Evolutionary conservation across 2,113 vertebrate genomes (phyloP).

Genomic region (Puffinus mauretanicus): DNA sequence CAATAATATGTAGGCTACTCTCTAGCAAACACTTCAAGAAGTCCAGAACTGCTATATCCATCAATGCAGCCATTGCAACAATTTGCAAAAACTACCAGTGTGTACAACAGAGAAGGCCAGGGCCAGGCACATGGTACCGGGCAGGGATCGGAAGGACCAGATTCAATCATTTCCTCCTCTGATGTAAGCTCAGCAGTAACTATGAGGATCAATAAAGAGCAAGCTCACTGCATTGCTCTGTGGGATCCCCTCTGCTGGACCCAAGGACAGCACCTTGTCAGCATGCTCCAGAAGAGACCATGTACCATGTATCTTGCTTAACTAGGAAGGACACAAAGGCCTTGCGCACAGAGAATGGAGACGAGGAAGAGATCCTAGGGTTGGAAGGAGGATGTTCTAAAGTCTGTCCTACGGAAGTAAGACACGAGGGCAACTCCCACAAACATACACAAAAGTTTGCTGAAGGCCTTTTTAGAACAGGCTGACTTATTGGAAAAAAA

Average conservation of each 20-base stretch:
- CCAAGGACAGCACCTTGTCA: not conserved
- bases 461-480: not conserved
- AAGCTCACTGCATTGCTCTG: not conserved
- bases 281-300: not conserved
- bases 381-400: not conserved
- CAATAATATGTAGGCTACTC: not conserved
- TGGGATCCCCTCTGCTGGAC: not conserved
- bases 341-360: not conserved
- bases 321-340: not conserved
- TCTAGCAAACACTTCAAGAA: not conserved
- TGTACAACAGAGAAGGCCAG: not conserved
- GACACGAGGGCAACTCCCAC: not conserved
- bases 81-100: not conserved
- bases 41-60: not conserved
- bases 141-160: not conserved
- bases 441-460: not conserved
- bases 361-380: not conserved
- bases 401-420: not conserved
- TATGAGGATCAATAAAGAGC: not conserved
- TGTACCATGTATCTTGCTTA: rapidly evolving
- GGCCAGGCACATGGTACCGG: not conserved
- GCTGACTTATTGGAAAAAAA: not conserved
- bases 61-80: not conserved
- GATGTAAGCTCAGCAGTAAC: not conserved
- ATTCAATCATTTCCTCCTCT: not conserved